Conservation (phyloP, 2,113 vertebrate genomes). For the Nerophis ophidion region DNA sequence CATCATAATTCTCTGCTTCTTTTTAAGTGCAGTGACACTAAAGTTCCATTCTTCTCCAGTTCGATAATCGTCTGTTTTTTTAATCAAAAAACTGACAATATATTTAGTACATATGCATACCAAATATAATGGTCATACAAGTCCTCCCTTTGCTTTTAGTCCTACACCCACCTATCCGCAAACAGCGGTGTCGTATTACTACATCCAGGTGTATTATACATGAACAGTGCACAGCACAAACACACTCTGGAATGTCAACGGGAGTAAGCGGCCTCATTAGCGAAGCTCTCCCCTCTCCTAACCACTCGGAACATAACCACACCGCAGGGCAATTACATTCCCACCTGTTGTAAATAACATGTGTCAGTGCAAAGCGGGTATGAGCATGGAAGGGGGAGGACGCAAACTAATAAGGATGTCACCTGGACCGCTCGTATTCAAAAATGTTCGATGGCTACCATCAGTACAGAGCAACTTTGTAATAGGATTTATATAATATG, state of each 20-base stretch:
- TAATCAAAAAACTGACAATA: no score
- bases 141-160: not conserved
- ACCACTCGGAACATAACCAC: slow-evolving; percentile 46
- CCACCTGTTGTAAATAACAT: slow-evolving; percentile 59
- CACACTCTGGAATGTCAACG: slow-evolving; percentile 28
- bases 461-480: not conserved
- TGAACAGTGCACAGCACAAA: slow-evolving; percentile 1
- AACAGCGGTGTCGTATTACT: slow-evolving; percentile 28
- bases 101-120: no score
- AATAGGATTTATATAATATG: no score
- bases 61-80: no score
- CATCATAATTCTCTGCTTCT: no score
- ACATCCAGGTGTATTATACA: slow-evolving; percentile 27
- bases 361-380: slow-evolving; percentile 43
- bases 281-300: slow-evolving; percentile 32
- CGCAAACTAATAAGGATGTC: slow-evolving; percentile 52
- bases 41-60: no score
- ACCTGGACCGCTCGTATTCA: slow-evolving; percentile 31
- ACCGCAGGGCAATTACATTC: slow-evolving; percentile 60
- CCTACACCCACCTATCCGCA: slow-evolving; percentile 9
- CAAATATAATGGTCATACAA: not conserved
- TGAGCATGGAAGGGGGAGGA: slow-evolving; percentile 34
- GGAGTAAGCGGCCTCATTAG: slow-evolving; percentile 54
- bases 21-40: no score
- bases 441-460: slow-evolving; percentile 18